Evolutionary conservation across 2,113 vertebrate genomes (phyloP).

Genomic region (Rousettus leschenaultii): DNA sequence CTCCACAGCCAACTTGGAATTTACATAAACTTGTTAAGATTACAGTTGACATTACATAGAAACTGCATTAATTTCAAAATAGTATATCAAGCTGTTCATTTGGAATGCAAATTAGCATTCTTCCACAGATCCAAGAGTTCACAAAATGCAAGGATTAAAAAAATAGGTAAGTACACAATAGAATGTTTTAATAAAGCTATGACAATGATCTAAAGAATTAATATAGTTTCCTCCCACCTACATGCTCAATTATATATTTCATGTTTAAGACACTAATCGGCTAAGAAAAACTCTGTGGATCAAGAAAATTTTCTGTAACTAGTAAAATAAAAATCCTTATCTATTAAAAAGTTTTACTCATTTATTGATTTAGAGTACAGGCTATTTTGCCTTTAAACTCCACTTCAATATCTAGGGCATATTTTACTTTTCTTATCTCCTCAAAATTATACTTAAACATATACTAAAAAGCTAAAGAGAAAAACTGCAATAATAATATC

Average conservation of each 20-base stretch:
- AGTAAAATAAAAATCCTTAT: background rate
- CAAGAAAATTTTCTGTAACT: background rate
- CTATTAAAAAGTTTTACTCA: background rate
- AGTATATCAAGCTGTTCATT: background rate
- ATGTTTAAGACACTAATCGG: background rate
- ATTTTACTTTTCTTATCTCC: background rate
- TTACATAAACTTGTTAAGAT: no score
- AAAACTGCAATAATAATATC: background rate
- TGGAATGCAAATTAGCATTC: background rate
- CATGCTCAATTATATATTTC: background rate
- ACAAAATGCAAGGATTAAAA: background rate
- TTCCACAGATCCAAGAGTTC: background rate
- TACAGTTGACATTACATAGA: no score
- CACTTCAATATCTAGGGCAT: background rate
- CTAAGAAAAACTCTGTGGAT: background rate
- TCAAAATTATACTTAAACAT: background rate
- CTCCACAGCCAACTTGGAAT: no score
- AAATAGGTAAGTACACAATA: background rate
- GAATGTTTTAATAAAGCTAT: background rate
- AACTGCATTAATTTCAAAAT: no score
- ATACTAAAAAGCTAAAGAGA: background rate
- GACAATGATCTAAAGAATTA: background rate
- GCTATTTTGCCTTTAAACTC: background rate
- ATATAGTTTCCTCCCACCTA: background rate
- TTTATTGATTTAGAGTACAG: background rate